phyloP scores from a whole-genome alignment of 2,888 invertebrate species.

The Bugulina stolonifera region DNA sequence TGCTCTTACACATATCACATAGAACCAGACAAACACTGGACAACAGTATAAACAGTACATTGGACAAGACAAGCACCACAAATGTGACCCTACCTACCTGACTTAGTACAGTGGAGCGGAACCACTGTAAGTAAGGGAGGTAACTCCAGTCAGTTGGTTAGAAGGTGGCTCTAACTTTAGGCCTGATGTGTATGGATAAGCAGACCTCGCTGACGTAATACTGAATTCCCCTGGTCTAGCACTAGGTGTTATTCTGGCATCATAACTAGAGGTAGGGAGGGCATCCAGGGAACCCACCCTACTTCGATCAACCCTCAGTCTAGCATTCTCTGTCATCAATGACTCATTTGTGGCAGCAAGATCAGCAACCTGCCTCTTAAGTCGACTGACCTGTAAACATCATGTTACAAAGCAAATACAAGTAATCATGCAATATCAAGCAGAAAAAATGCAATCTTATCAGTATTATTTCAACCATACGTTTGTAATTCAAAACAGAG shows the following conservation, averaged over 20 bases:
- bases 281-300: background rate
- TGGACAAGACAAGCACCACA: too few relatives aligned
- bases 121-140: background rate
- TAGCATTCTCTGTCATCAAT: constrained; percentile 70
- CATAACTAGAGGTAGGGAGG: background rate
- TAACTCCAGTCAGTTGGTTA: background rate
- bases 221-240: background rate
- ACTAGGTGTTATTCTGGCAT: background rate
- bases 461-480: too few relatives aligned
- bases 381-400: constrained; percentile 59
- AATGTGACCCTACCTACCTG: background rate
- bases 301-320: constrained; percentile 55
- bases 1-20: too few relatives aligned
- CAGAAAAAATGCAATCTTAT: too few relatives aligned
- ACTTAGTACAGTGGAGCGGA: background rate
- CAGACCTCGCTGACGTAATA: background rate
- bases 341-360: constrained; percentile 72
- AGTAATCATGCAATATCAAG: too few relatives aligned
- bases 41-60: too few relatives aligned
- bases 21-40: too few relatives aligned
- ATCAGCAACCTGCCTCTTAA: constrained; percentile 67
- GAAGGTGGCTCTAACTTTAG: background rate
- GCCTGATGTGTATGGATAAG: constrained; percentile 15
- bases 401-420: background rate
- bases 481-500: too few relatives aligned